A percentile compares a stretch with the other conserved stretches of the same genome.
Conservation (phyloP, 1,140 invertebrate species). For the Asbolus verrucosus region DNA sequence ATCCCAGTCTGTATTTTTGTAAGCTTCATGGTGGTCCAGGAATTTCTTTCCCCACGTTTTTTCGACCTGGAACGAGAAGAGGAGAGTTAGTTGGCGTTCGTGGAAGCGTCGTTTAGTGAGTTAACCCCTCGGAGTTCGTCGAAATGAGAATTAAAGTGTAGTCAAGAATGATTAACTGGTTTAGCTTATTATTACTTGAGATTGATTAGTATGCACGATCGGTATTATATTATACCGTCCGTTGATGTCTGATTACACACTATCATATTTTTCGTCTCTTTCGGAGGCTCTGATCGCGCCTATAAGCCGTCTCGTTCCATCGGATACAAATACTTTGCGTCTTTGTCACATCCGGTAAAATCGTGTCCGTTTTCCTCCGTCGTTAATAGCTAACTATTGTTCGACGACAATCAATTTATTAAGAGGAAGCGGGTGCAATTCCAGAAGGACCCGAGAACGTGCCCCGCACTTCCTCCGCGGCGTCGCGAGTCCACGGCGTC, state of each 20-base stretch:
- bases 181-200: slow-evolving; percentile 44
- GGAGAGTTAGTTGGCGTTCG: slow-evolving; percentile 34
- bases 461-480: slow-evolving; percentile 10
- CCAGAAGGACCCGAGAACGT: slow-evolving; percentile 29
- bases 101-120: slow-evolving; percentile 10
- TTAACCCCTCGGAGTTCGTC: background rate
- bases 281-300: slow-evolving; percentile 21
- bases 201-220: slow-evolving; percentile 58
- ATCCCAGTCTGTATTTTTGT: slow-evolving; percentile 65
- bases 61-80: slow-evolving; percentile 67
- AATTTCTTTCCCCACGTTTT: too few species aligned
- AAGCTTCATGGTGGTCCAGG: slow-evolving; percentile 66
- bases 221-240: slow-evolving; percentile 57
- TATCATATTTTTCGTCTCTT: slow-evolving; percentile 63
- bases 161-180: slow-evolving; percentile 31
- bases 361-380: slow-evolving; percentile 54
- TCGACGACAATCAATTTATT: slow-evolving; percentile 43
- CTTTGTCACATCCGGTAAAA: slow-evolving; percentile 62
- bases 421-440: slow-evolving; percentile 28
- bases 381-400: slow-evolving; percentile 43
- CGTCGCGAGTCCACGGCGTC: slow-evolving; percentile 46
- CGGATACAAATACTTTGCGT: slow-evolving; percentile 62
- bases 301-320: slow-evolving; percentile 54
- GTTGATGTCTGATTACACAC: slow-evolving; percentile 63
- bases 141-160: slow-evolving; percentile 5